Conservation (phyloP, 2,113 vertebrate genomes). For the Coryphaenoides rupestris region DNA sequence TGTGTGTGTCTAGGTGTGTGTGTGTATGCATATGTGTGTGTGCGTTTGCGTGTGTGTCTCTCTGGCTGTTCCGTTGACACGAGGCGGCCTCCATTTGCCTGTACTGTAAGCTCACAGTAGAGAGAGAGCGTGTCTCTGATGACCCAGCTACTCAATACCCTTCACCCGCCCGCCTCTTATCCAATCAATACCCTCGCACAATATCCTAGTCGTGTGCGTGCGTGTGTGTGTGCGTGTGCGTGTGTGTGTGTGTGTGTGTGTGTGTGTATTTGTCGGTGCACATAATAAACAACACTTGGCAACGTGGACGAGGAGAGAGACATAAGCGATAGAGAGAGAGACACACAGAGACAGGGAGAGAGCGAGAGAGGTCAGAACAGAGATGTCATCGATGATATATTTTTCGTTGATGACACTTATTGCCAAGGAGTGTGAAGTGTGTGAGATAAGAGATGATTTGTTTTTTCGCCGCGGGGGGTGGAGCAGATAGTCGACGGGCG, state of each 20-base stretch:
- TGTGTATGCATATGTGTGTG: neutral
- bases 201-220: constrained; percentile 33
- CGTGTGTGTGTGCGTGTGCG: constrained; percentile 15
- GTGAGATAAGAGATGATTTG: constrained; percentile 30
- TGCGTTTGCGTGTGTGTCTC: neutral
- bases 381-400: constrained; percentile 11
- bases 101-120: constrained; percentile 23
- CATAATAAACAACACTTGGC: neutral
- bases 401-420: constrained; percentile 35
- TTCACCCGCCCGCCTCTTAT: constrained; percentile 45
- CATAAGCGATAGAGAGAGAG: constrained; percentile 9
- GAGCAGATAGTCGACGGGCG: constrained; percentile 4
- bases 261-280: constrained; percentile 20
- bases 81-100: neutral
- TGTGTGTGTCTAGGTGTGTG: neutral
- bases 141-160: constrained; percentile 37
- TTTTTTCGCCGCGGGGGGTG: constrained; percentile 20
- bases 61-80: neutral
- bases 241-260: constrained; percentile 45
- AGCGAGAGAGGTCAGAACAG: constrained; percentile 27
- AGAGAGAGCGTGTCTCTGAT: constrained; percentile 22
- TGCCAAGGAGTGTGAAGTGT: constrained; percentile 35
- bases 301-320: constrained; percentile 17
- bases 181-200: constrained; percentile 53
- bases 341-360: constrained; percentile 7